Base-by-base conservation (phyloP, 1,140 invertebrate genomes). In the Megalopta genalis region DNA sequence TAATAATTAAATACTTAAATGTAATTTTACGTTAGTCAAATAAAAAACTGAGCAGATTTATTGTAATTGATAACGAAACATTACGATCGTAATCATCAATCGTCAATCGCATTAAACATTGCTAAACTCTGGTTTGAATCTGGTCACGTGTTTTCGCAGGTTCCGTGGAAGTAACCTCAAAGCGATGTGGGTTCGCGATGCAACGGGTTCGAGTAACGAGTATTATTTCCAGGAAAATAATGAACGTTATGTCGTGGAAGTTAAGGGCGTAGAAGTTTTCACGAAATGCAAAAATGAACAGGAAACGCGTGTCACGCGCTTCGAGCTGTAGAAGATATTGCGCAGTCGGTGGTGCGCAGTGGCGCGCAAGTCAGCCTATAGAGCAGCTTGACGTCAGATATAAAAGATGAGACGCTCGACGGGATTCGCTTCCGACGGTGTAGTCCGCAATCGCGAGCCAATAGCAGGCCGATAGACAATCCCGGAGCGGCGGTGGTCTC, bases 351-450 rank as follows among this genome's bases (percentile, higher is more conserved):
- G 9, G 0, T 84, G 82, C 77, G 82, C 67, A 46, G 6, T 18
- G 10, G 1, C 8, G 14, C n/a, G 10, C 0, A 21, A 10, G 25
- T 32, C 60, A 27, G 42, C 72, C 71, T 82, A 85, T 86, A 59
- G 54, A 16, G 37, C 0, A 0, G 21, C 54, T 72, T 90, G 84
- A 89, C 89, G 88, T 87, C 87, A 86, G 18, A 32, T 39, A 66
- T 27, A 57, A 60, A 64, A 68, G 62, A 88, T 90, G 73, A 87
- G 77, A 91, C 82, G 80, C 52, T 39, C 0, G 0, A 49, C 57
- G 0, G 59, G 76, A 92, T 91, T 91, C 73, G 91, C 75, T 77
- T 60, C 52, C 57, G 39, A 27, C 59, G 63, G 25, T 60, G 60
- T 23, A 18, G 59, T 66, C 32, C 70, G 25, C 32, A 71, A 68